phyloP scores from a whole-genome alignment of 92 coral and sea anemone genomes.

The Zoanthus solanderi region DNA sequence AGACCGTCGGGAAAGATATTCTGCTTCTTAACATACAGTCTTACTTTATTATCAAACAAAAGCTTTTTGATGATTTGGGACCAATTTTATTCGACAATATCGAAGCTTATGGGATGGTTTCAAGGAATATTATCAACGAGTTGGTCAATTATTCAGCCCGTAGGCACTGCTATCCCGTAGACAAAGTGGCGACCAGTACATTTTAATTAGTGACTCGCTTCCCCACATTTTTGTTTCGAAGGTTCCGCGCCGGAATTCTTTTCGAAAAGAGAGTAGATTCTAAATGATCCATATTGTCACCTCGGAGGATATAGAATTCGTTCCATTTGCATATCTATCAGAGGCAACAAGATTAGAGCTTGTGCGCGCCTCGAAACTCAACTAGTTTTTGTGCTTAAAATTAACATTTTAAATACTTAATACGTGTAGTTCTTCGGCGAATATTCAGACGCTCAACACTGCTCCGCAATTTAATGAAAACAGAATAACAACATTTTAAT shows the following conservation, averaged over 20 bases:
- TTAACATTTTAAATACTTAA: slow-evolving; percentile 41
- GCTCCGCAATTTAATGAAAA: slow-evolving; percentile 37
- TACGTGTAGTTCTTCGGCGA: background rate
- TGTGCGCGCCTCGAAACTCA: background rate
- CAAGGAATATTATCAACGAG: slow-evolving; percentile 14
- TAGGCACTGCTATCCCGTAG: slow-evolving; percentile 47
- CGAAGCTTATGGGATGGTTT: slow-evolving; percentile 4
- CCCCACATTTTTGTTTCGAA: slow-evolving; percentile 26
- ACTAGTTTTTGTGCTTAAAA: slow-evolving; percentile 7
- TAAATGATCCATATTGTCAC: slow-evolving; percentile 19
- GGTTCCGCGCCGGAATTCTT: slow-evolving; percentile 51
- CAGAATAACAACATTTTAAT: slow-evolving; percentile 43
- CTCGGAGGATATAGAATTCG: slow-evolving; percentile 26
- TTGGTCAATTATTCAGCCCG: slow-evolving; percentile 35
- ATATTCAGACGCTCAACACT: background rate
- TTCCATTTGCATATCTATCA: slow-evolving; percentile 37
- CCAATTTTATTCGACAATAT: slow-evolving; percentile 5
- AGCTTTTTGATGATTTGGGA: slow-evolving; percentile 14
- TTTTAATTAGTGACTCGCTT: slow-evolving; percentile 35
- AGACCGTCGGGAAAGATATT: background rate
- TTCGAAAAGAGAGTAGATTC: slow-evolving; percentile 29
- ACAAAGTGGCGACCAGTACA: slow-evolving; percentile 37
- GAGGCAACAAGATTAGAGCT: slow-evolving; percentile 12
- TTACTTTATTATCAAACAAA: slow-evolving; percentile 1
- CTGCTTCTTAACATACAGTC: background rate